Percentiles rank a stretch among this genome's conserved stretches.
phyloP scores from a whole-genome alignment of 2,113 vertebrate genomes.

The Microcebus lehilahytsara region DNA sequence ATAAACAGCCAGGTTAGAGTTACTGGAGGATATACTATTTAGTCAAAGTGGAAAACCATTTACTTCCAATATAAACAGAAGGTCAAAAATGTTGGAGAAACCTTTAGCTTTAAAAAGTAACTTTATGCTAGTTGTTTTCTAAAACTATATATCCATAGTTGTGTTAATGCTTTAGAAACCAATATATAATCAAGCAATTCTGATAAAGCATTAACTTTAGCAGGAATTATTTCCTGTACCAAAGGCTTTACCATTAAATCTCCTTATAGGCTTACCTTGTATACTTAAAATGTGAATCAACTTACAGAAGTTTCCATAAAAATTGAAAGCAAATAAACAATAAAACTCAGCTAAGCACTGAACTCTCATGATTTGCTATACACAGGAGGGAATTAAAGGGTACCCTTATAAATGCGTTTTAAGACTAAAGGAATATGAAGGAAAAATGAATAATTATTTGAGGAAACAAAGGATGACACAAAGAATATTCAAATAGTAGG shows the following conservation, averaged over 20 bases:
- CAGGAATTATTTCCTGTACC: neutral
- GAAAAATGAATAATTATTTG: neutral
- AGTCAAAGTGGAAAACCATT: neutral
- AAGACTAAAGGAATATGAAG: neutral
- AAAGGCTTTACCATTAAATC: neutral
- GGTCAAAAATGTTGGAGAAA: neutral
- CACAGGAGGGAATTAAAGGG: neutral
- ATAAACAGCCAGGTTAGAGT: neutral
- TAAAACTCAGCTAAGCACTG: neutral
- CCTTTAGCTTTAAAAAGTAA: neutral
- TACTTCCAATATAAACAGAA: neutral
- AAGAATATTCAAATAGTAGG: neutral
- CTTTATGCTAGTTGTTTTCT: neutral
- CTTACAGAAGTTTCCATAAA: neutral
- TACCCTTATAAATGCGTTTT: neutral
- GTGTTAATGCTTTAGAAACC: neutral
- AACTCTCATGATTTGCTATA: neutral
- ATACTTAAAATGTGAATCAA: neutral
- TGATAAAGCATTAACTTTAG: neutral
- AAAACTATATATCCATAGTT: neutral
- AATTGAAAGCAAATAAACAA: constrained; percentile 1
- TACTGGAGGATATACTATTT: neutral
- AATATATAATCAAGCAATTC: neutral
- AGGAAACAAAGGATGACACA: neutral
- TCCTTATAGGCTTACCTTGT: neutral